Conservation (phyloP, 2,113 vertebrate genomes). For the Jaculus jaculus region DNA sequence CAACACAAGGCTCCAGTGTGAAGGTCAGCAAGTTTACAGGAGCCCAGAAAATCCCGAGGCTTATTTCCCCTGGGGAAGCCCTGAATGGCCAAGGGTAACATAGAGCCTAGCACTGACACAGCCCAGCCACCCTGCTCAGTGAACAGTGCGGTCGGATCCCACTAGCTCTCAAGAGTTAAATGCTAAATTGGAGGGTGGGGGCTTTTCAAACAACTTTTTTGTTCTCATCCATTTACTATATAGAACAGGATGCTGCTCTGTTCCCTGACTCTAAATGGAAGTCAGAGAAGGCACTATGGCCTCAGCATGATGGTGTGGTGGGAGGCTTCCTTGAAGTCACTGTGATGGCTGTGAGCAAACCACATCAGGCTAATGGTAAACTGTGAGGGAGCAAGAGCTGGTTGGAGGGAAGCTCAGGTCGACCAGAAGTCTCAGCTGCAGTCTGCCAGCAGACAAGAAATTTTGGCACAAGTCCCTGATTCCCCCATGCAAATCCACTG, state of each 20-base stretch:
- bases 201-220: not conserved
- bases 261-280: no score
- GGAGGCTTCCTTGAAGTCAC: accelerated
- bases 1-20: accelerated
- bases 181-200: not conserved
- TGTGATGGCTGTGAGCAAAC: accelerated
- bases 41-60: not conserved
- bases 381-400: accelerated
- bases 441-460: accelerated
- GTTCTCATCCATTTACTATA: not conserved
- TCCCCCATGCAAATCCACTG: accelerated
- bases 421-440: accelerated
- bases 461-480: accelerated
- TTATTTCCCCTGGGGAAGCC: not conserved
- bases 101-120: not conserved
- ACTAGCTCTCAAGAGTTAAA: no score
- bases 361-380: accelerated
- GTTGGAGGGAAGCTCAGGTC: accelerated
- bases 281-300: accelerated
- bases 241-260: no score
- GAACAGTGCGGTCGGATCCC: accelerated
- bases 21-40: accelerated
- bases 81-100: not conserved
- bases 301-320: accelerated
- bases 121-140: not conserved